A percentile compares a stretch with the other conserved stretches of the same genome.
Evolutionary conservation across 2,888 invertebrate genomes (phyloP).

Genomic region (Crocallis elinguaria): DNA sequence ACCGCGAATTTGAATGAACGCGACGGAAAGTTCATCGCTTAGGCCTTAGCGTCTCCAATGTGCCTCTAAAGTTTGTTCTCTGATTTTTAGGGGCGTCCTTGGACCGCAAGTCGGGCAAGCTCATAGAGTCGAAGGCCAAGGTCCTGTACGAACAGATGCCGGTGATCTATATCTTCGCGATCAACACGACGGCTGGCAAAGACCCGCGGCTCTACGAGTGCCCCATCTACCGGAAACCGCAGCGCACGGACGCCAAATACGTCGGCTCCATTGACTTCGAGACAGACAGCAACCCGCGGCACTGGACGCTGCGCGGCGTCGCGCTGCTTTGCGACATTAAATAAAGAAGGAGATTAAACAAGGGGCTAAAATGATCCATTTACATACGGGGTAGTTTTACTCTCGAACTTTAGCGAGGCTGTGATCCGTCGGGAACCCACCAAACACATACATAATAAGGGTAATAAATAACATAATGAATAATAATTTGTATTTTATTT

Average conservation of each 20-base stretch:
- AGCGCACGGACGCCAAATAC: slow-evolving; percentile 97
- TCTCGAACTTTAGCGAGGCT: too few species aligned
- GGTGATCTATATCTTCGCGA: slow-evolving; percentile 97
- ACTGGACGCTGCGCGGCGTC: slow-evolving; percentile 98
- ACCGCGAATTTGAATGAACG: too few species aligned
- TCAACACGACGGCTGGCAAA: slow-evolving; percentile 96
- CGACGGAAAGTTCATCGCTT: too few species aligned
- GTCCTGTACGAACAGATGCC: slow-evolving; percentile 98
- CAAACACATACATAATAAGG: too few species aligned
- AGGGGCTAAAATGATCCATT: too few species aligned
- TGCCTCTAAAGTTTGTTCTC: neutral
- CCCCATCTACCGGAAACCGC: slow-evolving; percentile 98
- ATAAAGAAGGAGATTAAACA: slow-evolving; percentile 66
- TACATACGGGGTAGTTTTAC: too few species aligned
- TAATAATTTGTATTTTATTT: too few species aligned
- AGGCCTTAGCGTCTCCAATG: too few species aligned
- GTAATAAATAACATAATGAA: too few species aligned
- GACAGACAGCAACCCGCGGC: slow-evolving; percentile 95
- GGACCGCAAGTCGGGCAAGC: slow-evolving; percentile 93
- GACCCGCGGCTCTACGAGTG: slow-evolving; percentile 97
- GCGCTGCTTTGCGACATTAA: slow-evolving; percentile 98
- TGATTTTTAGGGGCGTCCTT: slow-evolving; percentile 88
- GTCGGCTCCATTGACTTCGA: slow-evolving; percentile 98
- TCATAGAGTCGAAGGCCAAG: slow-evolving; percentile 97
- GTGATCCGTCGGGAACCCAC: too few species aligned